These are phyloP conservation scores for Megaceryle alcyon DNA, from an alignment of 2,797 vertebrate species.

Conservation along the genomic window DNA sequence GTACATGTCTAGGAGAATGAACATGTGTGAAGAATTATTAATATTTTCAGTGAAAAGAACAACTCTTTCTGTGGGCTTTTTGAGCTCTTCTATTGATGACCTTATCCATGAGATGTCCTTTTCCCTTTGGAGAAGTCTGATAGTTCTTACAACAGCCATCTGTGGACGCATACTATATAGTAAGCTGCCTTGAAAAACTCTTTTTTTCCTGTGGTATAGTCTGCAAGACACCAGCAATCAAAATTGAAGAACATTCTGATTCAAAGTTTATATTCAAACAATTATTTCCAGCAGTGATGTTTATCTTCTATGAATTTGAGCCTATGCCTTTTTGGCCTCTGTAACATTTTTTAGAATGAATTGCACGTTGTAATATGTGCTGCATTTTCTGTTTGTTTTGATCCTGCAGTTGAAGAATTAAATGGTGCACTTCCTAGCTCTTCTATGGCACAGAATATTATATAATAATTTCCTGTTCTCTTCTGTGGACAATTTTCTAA, in stretches of 20 bases:
- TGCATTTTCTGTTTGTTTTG: neutral
- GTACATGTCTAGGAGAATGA: neutral
- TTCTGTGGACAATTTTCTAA: neutral
- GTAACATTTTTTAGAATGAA: neutral
- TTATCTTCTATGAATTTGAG: neutral
- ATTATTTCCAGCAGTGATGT: neutral
- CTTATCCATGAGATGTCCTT: neutral
- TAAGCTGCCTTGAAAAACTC: neutral
- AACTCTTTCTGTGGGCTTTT: neutral
- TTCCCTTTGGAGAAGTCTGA: neutral
- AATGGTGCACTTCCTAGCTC: neutral
- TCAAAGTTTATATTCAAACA: neutral
- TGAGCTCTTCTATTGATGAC: neutral
- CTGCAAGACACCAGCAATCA: neutral
- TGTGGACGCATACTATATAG: neutral
- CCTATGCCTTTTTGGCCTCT: neutral
- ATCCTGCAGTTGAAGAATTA: neutral
- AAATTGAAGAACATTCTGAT: neutral
- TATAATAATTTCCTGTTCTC: neutral
- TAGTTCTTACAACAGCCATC: neutral
- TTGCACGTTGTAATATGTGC: accelerated
- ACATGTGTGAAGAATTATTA: neutral
- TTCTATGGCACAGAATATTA: neutral
- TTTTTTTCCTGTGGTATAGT: neutral
- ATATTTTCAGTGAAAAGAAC: neutral